These are phyloP conservation scores for Abscondita cerata DNA, from an alignment of 2,888 invertebrate species.

Conservation along the genomic window DNA sequence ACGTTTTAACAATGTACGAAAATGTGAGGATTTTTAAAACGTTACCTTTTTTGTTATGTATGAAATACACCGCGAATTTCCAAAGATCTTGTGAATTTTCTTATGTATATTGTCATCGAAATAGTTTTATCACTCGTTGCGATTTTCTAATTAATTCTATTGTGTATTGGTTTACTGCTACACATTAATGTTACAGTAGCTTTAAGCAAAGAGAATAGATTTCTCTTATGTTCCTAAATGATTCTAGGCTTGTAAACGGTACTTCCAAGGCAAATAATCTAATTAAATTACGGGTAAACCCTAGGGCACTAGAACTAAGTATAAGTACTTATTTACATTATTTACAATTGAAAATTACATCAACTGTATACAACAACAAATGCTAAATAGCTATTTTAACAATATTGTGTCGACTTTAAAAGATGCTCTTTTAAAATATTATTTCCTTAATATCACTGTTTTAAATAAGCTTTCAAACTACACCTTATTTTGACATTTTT, in stretches of 20 bases:
- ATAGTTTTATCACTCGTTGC: background rate
- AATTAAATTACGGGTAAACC: conserved; percentile 20
- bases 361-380: conserved; percentile 49
- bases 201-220: background rate
- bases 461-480: background rate
- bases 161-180: too few species aligned
- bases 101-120: too few species aligned
- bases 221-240: conserved; percentile 23
- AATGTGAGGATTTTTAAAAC: too few species aligned
- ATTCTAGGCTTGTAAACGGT: conserved; percentile 24
- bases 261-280: conserved; percentile 29
- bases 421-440: conserved; percentile 21
- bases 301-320: conserved; percentile 29
- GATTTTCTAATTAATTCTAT: background rate
- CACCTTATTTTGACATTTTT: too few species aligned
- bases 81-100: too few species aligned
- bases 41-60: too few species aligned
- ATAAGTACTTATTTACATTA: conserved; percentile 42
- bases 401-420: conserved; percentile 26
- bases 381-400: conserved; percentile 39
- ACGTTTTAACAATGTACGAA: background rate
- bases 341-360: conserved; percentile 49
- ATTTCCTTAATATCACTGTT: background rate
- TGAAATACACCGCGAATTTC: too few species aligned
- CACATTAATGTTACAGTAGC: background rate